Percentiles rank a stretch among this genome's conserved stretches.
phyloP scores from a whole-genome alignment of 2,888 invertebrate genomes.

The Pinctada fucata region DNA sequence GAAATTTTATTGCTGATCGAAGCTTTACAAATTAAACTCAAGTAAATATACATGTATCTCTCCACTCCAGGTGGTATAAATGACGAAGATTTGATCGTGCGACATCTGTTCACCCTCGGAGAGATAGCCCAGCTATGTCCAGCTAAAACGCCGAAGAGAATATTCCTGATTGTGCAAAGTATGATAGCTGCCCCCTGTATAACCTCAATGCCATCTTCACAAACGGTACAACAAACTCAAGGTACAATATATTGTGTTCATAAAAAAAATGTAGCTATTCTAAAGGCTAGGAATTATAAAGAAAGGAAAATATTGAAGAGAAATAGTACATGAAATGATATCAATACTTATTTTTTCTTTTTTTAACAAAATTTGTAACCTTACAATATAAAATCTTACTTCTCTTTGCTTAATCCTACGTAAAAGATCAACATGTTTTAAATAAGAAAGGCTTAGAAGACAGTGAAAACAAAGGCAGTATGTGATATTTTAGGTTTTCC shows the following conservation, averaged over 20 bases:
- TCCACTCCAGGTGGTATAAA: constrained; percentile 45
- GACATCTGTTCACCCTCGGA: constrained; percentile 77
- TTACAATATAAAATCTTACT: too few relatives aligned
- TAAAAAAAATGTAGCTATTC: neutral
- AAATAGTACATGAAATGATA: too few relatives aligned
- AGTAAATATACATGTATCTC: too few relatives aligned
- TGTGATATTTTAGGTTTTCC: too few relatives aligned
- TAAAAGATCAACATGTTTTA: too few relatives aligned
- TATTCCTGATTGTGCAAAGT: constrained; percentile 77
- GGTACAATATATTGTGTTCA: constrained; percentile 17
- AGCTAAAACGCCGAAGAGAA: constrained; percentile 72
- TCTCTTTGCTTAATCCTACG: too few relatives aligned
- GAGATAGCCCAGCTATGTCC: constrained; percentile 77
- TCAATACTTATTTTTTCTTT: too few relatives aligned
- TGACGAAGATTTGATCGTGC: constrained; percentile 73
- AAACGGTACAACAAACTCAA: constrained; percentile 33
- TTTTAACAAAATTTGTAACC: too few relatives aligned
- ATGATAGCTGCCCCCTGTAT: constrained; percentile 72
- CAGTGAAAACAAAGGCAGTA: too few relatives aligned
- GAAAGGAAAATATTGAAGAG: neutral
- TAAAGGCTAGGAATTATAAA: neutral
- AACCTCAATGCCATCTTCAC: constrained; percentile 42
- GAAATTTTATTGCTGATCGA: too few relatives aligned
- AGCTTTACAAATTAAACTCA: too few relatives aligned
- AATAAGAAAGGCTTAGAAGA: too few relatives aligned